Base-by-base conservation (phyloP, 2,797 vertebrate genomes). In the Chrosomus eos region DNA sequence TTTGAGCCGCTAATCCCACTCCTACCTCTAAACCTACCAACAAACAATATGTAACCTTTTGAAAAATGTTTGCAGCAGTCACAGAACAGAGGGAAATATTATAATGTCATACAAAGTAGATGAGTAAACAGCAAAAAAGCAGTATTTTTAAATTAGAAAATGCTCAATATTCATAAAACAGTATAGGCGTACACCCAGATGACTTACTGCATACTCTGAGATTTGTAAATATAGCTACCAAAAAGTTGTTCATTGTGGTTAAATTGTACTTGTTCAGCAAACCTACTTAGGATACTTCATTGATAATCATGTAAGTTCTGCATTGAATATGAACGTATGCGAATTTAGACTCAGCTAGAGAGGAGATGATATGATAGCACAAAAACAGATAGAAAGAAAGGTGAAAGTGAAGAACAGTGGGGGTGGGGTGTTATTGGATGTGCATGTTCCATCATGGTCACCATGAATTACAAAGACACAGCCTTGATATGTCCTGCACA, bases 401-500 rank as follows among this genome's bases (percentile, higher is more conserved):
- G 38, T 67, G 45, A 58, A 71, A 64, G 28, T 33, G 13, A 67
- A 38, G 55, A 62, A 60, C 23, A 6, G 14, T 8, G 62, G 62
- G 60, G 28, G 28, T 64, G 62, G 62, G 16, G 28, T 83, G 71
- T 19, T 40, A 16, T 5, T 38, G 40, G 55, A 64, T n/a, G 62
- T 78, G 14, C 19, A 43, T 36, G 21, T 40, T 21, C n/a, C 48
- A 78, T 70, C 51, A 71, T 67, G 43, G 53, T 45, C 51, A 79
- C 38, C 28, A 71, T 78, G 60, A 79, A 67, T 70, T 33, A 48
- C 11, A 7, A 62, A 45, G 40, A 18, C 38, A 60, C 36, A 79
- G 53, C 62, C 48, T 83, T 77, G 45, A 70, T 40, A 19, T 43
- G 82, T 83, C 33, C 53, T 21, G 7, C 23, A 55, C 72, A 83